Conservation (phyloP, 2,888 invertebrate species). For the Calephelis perditalis region DNA sequence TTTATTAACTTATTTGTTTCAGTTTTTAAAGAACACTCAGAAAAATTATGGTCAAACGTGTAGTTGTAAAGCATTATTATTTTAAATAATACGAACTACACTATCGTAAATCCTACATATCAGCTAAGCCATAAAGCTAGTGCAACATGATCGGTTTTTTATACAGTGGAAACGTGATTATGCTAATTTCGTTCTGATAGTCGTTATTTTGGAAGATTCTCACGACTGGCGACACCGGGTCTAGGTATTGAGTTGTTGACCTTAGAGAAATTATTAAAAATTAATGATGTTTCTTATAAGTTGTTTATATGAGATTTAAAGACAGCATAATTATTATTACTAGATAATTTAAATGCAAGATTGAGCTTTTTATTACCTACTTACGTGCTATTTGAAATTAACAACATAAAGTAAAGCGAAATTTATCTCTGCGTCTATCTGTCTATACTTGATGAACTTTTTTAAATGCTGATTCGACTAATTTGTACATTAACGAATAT, state of each 20-base stretch:
- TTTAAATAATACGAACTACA: not conserved
- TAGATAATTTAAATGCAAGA: too few species aligned
- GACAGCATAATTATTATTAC: too few species aligned
- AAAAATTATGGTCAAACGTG: too few species aligned
- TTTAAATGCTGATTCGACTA: too few species aligned
- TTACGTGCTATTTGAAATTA: too few species aligned
- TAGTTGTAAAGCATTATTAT: conserved; percentile 10
- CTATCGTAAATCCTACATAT: conserved; percentile 13
- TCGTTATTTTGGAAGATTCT: conserved; percentile 54
- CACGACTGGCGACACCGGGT: conserved; percentile 66
- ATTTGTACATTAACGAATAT: too few species aligned
- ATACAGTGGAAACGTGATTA: conserved; percentile 65
- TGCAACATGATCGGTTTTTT: conserved; percentile 38
- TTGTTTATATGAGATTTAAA: not conserved
- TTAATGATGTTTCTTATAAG: not conserved
- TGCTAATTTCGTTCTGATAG: conserved; percentile 52
- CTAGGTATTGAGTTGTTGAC: conserved; percentile 56
- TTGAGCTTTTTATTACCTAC: too few species aligned
- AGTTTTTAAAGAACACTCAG: too few species aligned
- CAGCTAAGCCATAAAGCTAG: conserved; percentile 24
- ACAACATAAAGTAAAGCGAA: too few species aligned
- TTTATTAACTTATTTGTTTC: too few species aligned
- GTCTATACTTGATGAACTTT: too few species aligned
- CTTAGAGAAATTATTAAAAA: conserved; percentile 36
- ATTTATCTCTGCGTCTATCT: too few species aligned